Percentiles rank a stretch among this genome's conserved stretches.
These are phyloP conservation scores for Cheilosia vulpina DNA, from an alignment of 2,888 invertebrate species.

Conservation along the genomic window DNA sequence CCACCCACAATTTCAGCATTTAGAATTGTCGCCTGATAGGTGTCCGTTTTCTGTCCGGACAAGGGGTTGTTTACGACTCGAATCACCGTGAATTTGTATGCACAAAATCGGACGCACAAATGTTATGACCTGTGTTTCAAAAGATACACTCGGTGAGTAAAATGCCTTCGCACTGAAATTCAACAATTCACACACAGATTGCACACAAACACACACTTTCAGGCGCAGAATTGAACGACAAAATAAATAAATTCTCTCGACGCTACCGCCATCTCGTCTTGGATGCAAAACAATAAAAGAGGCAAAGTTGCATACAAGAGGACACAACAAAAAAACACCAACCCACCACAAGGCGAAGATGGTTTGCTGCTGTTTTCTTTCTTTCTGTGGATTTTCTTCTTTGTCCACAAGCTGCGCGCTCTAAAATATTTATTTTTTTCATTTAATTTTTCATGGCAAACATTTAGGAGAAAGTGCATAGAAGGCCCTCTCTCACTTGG, in stretches of 20 bases:
- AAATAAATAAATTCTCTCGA: constrained; percentile 31
- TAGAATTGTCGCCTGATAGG: constrained; percentile 43
- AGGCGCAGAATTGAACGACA: neutral
- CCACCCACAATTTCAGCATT: constrained; percentile 71
- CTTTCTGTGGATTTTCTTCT: constrained; percentile 44
- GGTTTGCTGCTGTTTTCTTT: constrained; percentile 55
- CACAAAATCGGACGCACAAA: neutral
- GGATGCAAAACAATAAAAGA: constrained; percentile 47
- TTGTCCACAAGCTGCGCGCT: constrained; percentile 41
- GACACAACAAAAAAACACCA: neutral
- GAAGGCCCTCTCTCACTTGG: constrained; percentile 51
- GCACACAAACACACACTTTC: constrained; percentile 18
- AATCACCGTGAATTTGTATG: constrained; percentile 7
- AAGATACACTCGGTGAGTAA: constrained; percentile 16
- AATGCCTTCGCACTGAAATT: neutral
- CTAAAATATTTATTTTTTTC: constrained; percentile 30
- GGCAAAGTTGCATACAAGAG: constrained; percentile 37
- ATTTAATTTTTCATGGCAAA: constrained; percentile 46
- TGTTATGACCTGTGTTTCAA: constrained; percentile 8
- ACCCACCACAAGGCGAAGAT: constrained; percentile 36
- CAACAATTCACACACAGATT: constrained; percentile 35
- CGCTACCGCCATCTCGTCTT: constrained; percentile 47
- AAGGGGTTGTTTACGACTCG: constrained; percentile 4
- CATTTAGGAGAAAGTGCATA: constrained; percentile 68
- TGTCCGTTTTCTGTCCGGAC: constrained; percentile 63